Percentiles rank a stretch among this genome's conserved stretches.
phyloP scores from a whole-genome alignment of 2,888 invertebrate genomes.

The Apomyelois bistriatella region DNA sequence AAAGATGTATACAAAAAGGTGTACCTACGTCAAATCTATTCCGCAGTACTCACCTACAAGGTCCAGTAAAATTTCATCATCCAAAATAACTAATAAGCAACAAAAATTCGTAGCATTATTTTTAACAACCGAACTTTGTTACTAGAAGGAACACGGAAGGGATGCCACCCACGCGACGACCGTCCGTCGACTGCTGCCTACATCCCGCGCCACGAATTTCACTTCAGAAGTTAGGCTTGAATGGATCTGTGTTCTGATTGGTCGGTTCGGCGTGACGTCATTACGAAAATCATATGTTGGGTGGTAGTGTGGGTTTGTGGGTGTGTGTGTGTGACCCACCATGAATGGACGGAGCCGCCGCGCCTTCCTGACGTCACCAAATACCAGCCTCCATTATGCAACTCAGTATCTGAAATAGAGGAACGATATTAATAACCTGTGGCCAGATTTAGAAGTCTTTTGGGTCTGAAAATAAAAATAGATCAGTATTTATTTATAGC shows the following conservation, averaged over 20 bases:
- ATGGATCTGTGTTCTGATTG: slow-evolving; percentile 84
- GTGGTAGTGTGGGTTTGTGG: slow-evolving; percentile 31
- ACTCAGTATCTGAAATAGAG: slow-evolving; percentile 52
- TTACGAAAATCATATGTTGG: slow-evolving; percentile 82
- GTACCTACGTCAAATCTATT: neutral
- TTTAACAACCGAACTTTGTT: slow-evolving; percentile 8
- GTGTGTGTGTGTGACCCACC: slow-evolving; percentile 46
- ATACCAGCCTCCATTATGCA: slow-evolving; percentile 61
- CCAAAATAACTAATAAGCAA: slow-evolving; percentile 5
- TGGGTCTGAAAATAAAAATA: neutral
- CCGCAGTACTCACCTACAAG: slow-evolving; percentile 12
- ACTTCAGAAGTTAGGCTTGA: slow-evolving; percentile 82
- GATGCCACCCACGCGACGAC: slow-evolving; percentile 47
- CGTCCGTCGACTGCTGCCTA: slow-evolving; percentile 68
- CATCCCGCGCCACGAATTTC: slow-evolving; percentile 72
- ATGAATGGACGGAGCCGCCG: slow-evolving; percentile 67
- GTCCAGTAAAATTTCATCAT: slow-evolving; percentile 18
- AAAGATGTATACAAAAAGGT: neutral
- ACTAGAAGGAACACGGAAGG: slow-evolving; percentile 10
- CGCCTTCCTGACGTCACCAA: slow-evolving; percentile 69
- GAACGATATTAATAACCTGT: slow-evolving; percentile 53
- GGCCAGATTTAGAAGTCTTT: neutral
- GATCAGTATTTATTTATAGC: neutral
- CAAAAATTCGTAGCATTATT: neutral
- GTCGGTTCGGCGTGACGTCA: slow-evolving; percentile 84